These are phyloP conservation scores for Ambastaia sidthimunki DNA, from an alignment of 2,797 vertebrate genomes.

Conservation along the genomic window DNA sequence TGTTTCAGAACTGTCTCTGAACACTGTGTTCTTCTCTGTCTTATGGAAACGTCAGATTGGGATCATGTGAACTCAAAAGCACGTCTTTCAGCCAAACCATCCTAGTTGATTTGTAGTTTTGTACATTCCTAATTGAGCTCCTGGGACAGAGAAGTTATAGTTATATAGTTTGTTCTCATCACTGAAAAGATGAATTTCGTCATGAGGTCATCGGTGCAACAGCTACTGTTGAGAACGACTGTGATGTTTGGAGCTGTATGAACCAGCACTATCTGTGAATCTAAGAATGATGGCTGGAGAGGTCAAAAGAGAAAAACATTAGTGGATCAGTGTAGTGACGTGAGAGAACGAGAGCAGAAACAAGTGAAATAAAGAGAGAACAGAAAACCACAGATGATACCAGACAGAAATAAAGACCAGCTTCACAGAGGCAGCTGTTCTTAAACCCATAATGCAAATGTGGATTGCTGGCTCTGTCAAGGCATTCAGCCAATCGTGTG, in stretches of 20 bases:
- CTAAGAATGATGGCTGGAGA: constrained; percentile 64
- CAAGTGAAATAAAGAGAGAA: constrained; percentile 63
- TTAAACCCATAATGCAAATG: constrained; percentile 63
- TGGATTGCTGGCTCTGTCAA: constrained; percentile 52
- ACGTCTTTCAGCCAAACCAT: neutral
- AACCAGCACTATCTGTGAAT: constrained; percentile 73
- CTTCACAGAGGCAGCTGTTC: constrained; percentile 68
- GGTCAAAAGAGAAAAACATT: constrained; percentile 68
- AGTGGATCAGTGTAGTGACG: neutral
- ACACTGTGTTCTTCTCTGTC: too few species aligned
- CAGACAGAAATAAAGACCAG: constrained; percentile 52
- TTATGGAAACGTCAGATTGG: neutral
- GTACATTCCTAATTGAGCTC: neutral
- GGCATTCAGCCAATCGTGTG: constrained; percentile 51
- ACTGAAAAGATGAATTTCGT: constrained; percentile 56
- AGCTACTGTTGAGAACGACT: constrained; percentile 68
- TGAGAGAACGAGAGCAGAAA: constrained; percentile 40
- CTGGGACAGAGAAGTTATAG: neutral
- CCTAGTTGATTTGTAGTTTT: neutral
- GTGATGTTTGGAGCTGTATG: constrained; percentile 70
- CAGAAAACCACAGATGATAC: constrained; percentile 54
- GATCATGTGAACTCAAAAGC: neutral
- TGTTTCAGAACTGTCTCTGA: too few species aligned
- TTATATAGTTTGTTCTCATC: constrained; percentile 49
- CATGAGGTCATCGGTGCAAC: constrained; percentile 68